Evolutionary conservation across 2,113 vertebrate genomes (phyloP).

Genomic region (Sebastes schlegelii): DNA sequence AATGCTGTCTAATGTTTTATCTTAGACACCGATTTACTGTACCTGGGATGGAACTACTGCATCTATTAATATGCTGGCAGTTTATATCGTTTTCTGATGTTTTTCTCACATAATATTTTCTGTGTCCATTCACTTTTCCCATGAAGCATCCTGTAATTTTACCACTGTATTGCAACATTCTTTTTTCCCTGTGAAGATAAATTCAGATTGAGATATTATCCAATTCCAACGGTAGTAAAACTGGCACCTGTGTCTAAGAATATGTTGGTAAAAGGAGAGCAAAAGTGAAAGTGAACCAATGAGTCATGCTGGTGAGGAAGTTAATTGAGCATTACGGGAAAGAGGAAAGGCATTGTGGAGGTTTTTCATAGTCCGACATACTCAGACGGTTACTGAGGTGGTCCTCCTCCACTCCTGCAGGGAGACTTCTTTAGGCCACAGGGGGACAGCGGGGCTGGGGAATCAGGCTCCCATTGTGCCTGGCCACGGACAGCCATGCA

Average conservation of each 20-base stretch:
- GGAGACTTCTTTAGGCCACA: constrained; percentile 72
- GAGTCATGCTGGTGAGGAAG: constrained; percentile 25
- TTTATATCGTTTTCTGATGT: not conserved
- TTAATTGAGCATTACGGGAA: constrained; percentile 32
- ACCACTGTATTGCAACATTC: not conserved
- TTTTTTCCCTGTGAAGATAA: not conserved
- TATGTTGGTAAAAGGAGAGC: not conserved
- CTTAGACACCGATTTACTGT: not conserved
- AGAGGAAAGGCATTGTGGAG: constrained; percentile 13
- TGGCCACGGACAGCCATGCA: constrained; percentile 61
- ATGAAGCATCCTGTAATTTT: not conserved
- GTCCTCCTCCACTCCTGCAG: constrained; percentile 69
- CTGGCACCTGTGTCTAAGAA: not conserved
- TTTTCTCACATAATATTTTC: not conserved
- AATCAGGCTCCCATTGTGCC: constrained; percentile 79
- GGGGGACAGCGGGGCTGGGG: constrained; percentile 62
- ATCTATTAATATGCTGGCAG: not conserved
- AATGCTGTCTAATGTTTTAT: not conserved
- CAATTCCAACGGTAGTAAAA: constrained; percentile 33
- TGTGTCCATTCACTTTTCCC: not conserved
- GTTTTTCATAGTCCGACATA: constrained; percentile 23
- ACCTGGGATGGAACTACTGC: not conserved
- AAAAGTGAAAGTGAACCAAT: constrained; percentile 30
- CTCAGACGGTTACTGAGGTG: constrained; percentile 54
- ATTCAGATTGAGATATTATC: not conserved